A percentile compares a stretch with the other conserved stretches of the same genome.
These are phyloP conservation scores for Saimiri boliviensis DNA, from an alignment of 2,113 vertebrate species.

Conservation along the genomic window DNA sequence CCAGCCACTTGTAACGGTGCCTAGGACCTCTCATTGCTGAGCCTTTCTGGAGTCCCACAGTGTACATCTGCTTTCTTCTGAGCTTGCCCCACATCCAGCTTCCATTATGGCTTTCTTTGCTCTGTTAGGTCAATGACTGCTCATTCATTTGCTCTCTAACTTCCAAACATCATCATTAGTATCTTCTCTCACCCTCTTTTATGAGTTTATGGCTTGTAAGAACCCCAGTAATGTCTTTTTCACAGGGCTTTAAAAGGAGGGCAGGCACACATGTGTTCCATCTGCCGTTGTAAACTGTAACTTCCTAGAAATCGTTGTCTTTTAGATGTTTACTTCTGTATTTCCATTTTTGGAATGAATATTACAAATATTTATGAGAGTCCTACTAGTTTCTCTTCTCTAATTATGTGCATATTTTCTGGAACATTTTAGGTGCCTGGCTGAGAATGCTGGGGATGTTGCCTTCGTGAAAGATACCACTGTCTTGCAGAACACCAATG, in stretches of 20 bases:
- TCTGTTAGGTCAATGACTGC: not conserved
- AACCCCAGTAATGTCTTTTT: not conserved
- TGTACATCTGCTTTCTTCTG: not conserved
- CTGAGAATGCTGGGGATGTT: constrained; percentile 85
- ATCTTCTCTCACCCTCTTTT: not conserved
- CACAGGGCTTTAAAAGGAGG: not conserved
- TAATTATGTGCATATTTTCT: not conserved
- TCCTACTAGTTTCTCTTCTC: not conserved
- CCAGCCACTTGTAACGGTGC: not conserved
- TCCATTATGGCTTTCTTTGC: not conserved
- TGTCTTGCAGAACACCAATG: constrained; percentile 86
- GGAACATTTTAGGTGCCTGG: constrained; percentile 88
- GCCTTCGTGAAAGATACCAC: constrained; percentile 92
- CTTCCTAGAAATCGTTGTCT: not conserved
- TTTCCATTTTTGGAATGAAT: not conserved
- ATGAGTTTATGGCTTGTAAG: not conserved
- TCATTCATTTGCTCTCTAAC: not conserved
- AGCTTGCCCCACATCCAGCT: rapidly evolving
- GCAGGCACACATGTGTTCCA: not conserved
- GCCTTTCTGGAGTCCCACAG: not conserved
- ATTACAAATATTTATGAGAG: constrained; percentile 1
- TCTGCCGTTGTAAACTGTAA: not conserved
- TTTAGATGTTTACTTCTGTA: not conserved
- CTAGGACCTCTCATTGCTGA: rapidly evolving
- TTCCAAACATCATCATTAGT: not conserved